Evolutionary conservation across 1,140 invertebrate species (phyloP).

Genomic region (Drosophila cardini): DNA sequence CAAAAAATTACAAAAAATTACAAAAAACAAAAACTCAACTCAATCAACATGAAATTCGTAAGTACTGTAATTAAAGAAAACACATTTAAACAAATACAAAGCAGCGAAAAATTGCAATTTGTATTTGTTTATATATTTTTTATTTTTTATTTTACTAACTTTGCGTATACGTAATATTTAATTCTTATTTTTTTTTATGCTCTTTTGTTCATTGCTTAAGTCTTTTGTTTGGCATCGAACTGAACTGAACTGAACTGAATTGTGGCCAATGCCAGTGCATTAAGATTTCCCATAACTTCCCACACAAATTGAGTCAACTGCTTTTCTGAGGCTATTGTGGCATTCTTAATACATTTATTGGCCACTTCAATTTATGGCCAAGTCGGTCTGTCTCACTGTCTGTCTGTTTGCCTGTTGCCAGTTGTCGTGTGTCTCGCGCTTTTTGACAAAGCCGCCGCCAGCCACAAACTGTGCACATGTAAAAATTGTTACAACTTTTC

Average conservation of each 20-base stretch:
- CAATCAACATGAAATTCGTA: constrained; percentile 82
- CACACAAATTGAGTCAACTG: constrained; percentile 59
- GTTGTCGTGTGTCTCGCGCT: constrained; percentile 65
- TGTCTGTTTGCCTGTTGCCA: constrained; percentile 11
- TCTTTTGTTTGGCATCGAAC: constrained; percentile 59
- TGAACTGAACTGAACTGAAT: neutral
- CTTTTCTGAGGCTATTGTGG: constrained; percentile 18
- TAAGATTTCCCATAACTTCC: constrained; percentile 59
- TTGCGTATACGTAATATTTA: constrained; percentile 44
- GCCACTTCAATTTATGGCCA: constrained; percentile 75
- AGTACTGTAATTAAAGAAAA: constrained; percentile 53
- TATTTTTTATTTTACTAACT: neutral
- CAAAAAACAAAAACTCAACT: constrained; percentile 51
- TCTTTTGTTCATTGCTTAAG: constrained; percentile 71
- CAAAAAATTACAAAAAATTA: constrained; percentile 30
- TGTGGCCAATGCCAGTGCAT: constrained; percentile 39
- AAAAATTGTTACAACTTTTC: constrained; percentile 11
- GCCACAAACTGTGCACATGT: constrained; percentile 10
- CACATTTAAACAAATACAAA: constrained; percentile 9
- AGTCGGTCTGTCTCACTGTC: neutral
- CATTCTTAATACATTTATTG: constrained; percentile 75
- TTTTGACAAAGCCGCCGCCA: constrained; percentile 45
- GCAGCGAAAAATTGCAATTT: constrained; percentile 11
- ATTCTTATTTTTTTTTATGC: too few relatives aligned
- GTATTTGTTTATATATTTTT: constrained; percentile 9